Percentiles rank a stretch among this genome's conserved stretches.
Evolutionary conservation across 2,113 vertebrate genomes (phyloP).

Genomic region (Bambusicola thoracicus): DNA sequence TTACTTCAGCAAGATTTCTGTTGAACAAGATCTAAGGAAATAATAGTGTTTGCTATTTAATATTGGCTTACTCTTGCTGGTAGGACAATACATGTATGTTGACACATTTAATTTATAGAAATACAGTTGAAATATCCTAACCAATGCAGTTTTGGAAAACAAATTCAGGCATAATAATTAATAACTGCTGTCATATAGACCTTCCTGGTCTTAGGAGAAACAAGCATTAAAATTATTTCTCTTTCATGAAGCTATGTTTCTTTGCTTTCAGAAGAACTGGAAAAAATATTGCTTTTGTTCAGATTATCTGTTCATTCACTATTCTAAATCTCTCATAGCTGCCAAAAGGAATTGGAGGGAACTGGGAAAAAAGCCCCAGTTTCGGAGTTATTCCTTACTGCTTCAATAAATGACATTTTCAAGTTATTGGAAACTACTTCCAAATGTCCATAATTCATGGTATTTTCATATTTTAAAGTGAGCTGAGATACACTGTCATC

Average conservation of each 20-base stretch:
- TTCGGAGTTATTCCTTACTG: not conserved
- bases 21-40: not conserved
- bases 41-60: not conserved
- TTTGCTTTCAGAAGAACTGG: not conserved
- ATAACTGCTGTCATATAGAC: not conserved
- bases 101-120: not conserved
- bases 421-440: not conserved
- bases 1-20: not conserved
- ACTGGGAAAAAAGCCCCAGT: not conserved
- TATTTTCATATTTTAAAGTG: slow-evolving; percentile 14
- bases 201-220: not conserved
- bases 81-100: accelerated
- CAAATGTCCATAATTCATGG: not conserved
- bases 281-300: not conserved
- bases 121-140: not conserved
- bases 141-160: not conserved
- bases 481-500: not conserved
- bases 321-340: not conserved
- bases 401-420: slow-evolving; percentile 9
- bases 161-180: not conserved
- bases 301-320: not conserved
- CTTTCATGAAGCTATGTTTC: not conserved
- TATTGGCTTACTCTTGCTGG: not conserved
- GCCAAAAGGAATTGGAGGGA: not conserved
- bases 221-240: not conserved